Evolutionary conservation across 1,140 invertebrate species (phyloP).

Genomic region (Protaetia brevitarsis): DNA sequence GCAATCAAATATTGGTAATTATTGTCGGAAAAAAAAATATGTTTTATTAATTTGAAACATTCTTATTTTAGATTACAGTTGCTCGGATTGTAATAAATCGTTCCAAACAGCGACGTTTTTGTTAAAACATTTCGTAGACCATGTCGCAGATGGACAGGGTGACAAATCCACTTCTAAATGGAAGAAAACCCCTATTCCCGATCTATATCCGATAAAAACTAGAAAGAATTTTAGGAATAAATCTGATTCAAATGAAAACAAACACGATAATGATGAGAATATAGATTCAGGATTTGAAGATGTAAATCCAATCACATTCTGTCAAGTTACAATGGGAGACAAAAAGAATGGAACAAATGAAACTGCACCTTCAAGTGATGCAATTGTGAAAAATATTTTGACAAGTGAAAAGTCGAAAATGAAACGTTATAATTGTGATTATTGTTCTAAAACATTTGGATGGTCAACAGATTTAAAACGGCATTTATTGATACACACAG

Average conservation of each 20-base stretch:
- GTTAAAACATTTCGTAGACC: constrained; percentile 42
- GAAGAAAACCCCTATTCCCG: constrained; percentile 17
- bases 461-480: constrained; percentile 47
- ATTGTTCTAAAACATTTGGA: constrained; percentile 45
- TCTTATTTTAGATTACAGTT: constrained; percentile 38
- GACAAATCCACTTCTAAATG: constrained; percentile 22
- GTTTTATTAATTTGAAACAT: background rate
- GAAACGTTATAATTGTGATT: constrained; percentile 42
- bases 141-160: constrained; percentile 29
- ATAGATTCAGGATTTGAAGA: constrained; percentile 16
- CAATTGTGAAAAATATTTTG: no score
- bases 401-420: constrained; percentile 12
- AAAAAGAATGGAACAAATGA: background rate
- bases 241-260: constrained; percentile 3
- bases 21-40: background rate
- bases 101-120: constrained; percentile 41
- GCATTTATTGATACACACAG: constrained; percentile 28
- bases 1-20: constrained; percentile 22
- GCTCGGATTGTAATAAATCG: constrained; percentile 39
- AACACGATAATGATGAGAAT: constrained; percentile 29
- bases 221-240: constrained; percentile 17
- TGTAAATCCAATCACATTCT: constrained; percentile 41
- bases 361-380: background rate
- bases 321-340: constrained; percentile 39
- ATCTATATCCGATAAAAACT: constrained; percentile 25